phyloP scores from a whole-genome alignment of 2,888 invertebrate genomes.

The Pomacea canaliculata region DNA sequence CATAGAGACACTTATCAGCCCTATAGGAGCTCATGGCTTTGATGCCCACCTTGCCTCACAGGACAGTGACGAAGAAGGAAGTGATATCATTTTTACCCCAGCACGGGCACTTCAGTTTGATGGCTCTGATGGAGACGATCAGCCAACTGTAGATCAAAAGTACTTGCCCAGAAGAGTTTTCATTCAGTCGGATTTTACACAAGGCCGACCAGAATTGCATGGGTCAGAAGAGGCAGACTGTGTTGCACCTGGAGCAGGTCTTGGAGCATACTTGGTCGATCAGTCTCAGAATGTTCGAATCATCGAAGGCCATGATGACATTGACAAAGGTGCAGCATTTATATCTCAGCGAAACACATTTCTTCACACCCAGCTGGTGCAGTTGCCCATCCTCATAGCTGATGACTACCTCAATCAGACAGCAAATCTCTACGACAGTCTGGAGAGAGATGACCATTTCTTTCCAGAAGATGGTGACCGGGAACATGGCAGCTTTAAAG shows the following conservation, averaged over 20 bases:
- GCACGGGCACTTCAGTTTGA: constrained; percentile 35
- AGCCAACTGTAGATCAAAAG: constrained; percentile 20
- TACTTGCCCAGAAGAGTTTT: constrained; percentile 13
- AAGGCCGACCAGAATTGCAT: constrained; percentile 24
- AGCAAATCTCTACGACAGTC: constrained; percentile 38
- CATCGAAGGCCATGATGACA: constrained; percentile 42
- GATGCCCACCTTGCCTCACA: constrained; percentile 3
- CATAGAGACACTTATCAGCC: constrained; percentile 23
- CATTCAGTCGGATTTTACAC: constrained; percentile 8
- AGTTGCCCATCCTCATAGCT: constrained; percentile 28
- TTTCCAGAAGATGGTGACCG: constrained; percentile 20
- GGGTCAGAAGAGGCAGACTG: constrained; percentile 27
- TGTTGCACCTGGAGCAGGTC: constrained; percentile 2
- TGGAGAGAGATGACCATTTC: constrained; percentile 35
- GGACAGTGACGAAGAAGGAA: constrained; percentile 24
- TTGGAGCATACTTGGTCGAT: constrained; percentile 15
- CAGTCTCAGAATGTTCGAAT: constrained; percentile 38
- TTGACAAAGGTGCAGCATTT: constrained; percentile 28
- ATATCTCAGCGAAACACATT: constrained; percentile 26
- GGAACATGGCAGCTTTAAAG: constrained; percentile 11
- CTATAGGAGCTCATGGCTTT: constrained; percentile 15
- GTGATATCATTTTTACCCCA: constrained; percentile 35
- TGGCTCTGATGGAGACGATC: constrained; percentile 32
- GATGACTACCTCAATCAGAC: constrained; percentile 26
- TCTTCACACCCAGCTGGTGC: constrained; percentile 30